Evolutionary conservation across 2,888 invertebrate species (phyloP).

Genomic region (Chrysomela aeneicollis): DNA sequence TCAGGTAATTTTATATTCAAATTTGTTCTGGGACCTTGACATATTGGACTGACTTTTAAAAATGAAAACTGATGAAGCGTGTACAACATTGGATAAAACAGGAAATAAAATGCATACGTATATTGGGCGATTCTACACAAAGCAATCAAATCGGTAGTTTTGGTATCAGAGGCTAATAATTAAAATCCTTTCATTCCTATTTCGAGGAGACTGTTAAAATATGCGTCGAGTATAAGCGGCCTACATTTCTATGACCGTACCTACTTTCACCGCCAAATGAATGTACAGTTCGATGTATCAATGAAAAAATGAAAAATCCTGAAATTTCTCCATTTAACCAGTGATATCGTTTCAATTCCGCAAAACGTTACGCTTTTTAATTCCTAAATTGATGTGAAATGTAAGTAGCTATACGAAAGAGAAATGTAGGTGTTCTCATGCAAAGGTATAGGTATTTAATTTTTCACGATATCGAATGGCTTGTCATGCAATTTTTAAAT

Average conservation of each 20-base stretch:
- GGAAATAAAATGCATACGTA: too few relatives aligned
- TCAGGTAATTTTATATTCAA: background rate
- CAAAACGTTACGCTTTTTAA: conserved; percentile 20
- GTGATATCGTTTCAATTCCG: conserved; percentile 9
- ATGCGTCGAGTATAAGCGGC: conserved; percentile 20
- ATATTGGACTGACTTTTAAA: too few relatives aligned
- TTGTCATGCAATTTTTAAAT: too few relatives aligned
- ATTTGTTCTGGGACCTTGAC: background rate
- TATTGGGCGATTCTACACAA: too few relatives aligned
- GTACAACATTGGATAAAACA: too few relatives aligned
- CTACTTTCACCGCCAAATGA: conserved; percentile 34
- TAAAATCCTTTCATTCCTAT: background rate
- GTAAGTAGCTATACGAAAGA: background rate
- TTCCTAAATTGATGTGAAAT: conserved; percentile 1
- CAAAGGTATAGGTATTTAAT: too few relatives aligned
- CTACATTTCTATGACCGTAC: conserved; percentile 32
- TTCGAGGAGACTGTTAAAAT: background rate
- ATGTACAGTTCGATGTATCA: conserved; percentile 23
- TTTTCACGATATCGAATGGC: too few relatives aligned
- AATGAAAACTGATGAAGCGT: too few relatives aligned
- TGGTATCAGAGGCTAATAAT: background rate
- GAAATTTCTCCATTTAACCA: conserved; percentile 18
- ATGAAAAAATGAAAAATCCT: conserved; percentile 15
- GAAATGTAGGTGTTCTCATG: too few relatives aligned
- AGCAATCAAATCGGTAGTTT: too few relatives aligned